phyloP scores from a whole-genome alignment of 2,113 vertebrate genomes.

The Indri indri region DNA sequence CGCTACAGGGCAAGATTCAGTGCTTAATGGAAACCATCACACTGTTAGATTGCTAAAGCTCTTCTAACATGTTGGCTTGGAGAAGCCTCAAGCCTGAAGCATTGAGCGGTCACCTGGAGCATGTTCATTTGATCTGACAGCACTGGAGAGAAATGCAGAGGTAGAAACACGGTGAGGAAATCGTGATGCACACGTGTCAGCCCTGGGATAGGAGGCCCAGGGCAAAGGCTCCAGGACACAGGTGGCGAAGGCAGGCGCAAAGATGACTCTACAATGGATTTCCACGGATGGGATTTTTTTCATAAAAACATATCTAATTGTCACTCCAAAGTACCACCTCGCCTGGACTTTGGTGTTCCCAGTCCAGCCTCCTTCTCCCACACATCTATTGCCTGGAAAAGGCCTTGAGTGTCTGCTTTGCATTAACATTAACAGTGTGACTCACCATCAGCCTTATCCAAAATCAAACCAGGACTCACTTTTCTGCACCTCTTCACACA shows the following conservation, averaged over 20 bases:
- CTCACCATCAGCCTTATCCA: conserved; percentile 55
- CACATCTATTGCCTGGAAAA: neutral
- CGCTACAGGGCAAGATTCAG: conserved; percentile 69
- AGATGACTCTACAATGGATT: neutral
- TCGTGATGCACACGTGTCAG: neutral
- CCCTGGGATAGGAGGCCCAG: neutral
- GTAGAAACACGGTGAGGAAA: neutral
- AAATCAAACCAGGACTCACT: neutral
- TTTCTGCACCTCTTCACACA: neutral
- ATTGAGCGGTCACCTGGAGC: conserved; percentile 23
- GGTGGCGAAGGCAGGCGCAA: neutral
- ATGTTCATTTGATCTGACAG: conserved; percentile 47
- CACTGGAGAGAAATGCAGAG: neutral
- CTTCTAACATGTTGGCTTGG: conserved; percentile 18
- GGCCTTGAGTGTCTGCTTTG: neutral
- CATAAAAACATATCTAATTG: neutral
- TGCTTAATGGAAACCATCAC: conserved; percentile 78
- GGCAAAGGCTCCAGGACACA: neutral
- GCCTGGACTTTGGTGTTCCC: neutral
- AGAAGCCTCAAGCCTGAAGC: conserved; percentile 40
- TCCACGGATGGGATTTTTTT: neutral
- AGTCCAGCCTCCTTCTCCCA: neutral
- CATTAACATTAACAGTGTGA: neutral
- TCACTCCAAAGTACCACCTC: neutral
- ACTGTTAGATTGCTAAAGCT: conserved; percentile 14